Evolutionary conservation across 2,888 invertebrate genomes (phyloP).

Genomic region (Catocala sponsa): DNA sequence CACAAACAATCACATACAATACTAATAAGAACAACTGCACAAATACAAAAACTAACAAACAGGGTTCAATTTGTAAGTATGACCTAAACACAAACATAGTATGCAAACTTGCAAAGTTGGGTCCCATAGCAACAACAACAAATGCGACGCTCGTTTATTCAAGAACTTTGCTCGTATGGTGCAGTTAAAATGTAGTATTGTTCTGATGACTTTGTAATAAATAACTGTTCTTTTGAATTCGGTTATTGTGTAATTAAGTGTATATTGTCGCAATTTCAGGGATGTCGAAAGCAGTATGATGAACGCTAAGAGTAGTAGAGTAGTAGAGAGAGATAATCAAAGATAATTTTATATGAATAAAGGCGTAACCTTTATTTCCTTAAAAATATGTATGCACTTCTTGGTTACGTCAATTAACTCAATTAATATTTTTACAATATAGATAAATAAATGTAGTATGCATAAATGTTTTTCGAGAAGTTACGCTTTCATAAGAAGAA

Average conservation of each 20-base stretch:
- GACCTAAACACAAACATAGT: conserved; percentile 42
- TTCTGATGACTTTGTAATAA: conserved; percentile 17
- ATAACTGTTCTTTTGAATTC: conserved; percentile 6
- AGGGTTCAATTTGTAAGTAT: conserved; percentile 42
- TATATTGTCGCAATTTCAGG: too few relatives aligned
- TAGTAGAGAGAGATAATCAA: too few relatives aligned
- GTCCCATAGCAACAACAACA: conserved; percentile 36
- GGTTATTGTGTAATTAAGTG: neutral
- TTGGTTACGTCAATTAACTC: too few relatives aligned
- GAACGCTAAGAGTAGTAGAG: too few relatives aligned
- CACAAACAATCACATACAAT: conserved; percentile 2
- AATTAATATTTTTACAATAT: too few relatives aligned
- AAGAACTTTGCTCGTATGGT: conserved; percentile 37
- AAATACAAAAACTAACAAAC: conserved; percentile 29
- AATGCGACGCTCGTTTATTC: conserved; percentile 41
- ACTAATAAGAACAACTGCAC: conserved; percentile 6
- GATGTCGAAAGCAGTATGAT: too few relatives aligned
- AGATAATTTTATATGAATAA: too few relatives aligned
- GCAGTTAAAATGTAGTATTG: conserved; percentile 30
- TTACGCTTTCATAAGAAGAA: too few relatives aligned
- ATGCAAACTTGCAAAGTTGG: conserved; percentile 16
- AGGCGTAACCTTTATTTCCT: too few relatives aligned
- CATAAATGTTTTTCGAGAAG: too few relatives aligned
- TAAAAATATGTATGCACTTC: too few relatives aligned
- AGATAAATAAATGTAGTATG: too few relatives aligned